Evolutionary conservation across 2,113 vertebrate genomes (phyloP), one percentile per base, ranked within the genome.

Genomic region (Engystomops pustulosus): DNA sequence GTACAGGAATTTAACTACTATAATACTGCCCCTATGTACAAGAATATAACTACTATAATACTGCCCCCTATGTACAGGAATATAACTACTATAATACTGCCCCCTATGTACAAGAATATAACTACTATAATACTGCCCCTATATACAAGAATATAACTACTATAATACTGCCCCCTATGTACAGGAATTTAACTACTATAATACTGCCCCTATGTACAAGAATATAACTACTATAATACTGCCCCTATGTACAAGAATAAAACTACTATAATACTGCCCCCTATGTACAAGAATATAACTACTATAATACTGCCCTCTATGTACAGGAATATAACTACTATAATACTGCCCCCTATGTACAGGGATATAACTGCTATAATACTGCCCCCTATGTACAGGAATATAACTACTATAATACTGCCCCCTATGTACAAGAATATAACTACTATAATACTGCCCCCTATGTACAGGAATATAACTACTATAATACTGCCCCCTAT

Each of bases 71-170:
- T 58, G 23, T 58, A 58, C n/a, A 58, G 12, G 53, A 58, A 58
- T 58, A 58, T 58, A 58, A 58, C 53, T 58, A 58, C 53, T 58
- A 58, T 58, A 58, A 58, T 58, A 58, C 53, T 58, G 49, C 17
- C 15, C 47, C 47, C 3, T n/a, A 49, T 49, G 47, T 49, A 49
- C 18, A 53, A 18, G 49, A 53, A 58, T 58, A 58, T 58, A 58
- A 58, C 53, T 58, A 58, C 53, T 58, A 58, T 25, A 58, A 58
- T 58, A 58, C 53, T 25, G 53, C 53, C 4, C n/a, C 4, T 49
- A 53, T 58, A 10, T 58, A 58, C n/a, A 58, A 25, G 53, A 58
- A 58, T 58, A 58, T 58, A 58, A 58, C 53, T 58, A 58, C 53
- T 58, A 58, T 58, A 58, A 58, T 25, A 58, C 53, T 58, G 49